phyloP scores from a whole-genome alignment of 2,113 vertebrate species.

The Elephantulus edwardii region DNA sequence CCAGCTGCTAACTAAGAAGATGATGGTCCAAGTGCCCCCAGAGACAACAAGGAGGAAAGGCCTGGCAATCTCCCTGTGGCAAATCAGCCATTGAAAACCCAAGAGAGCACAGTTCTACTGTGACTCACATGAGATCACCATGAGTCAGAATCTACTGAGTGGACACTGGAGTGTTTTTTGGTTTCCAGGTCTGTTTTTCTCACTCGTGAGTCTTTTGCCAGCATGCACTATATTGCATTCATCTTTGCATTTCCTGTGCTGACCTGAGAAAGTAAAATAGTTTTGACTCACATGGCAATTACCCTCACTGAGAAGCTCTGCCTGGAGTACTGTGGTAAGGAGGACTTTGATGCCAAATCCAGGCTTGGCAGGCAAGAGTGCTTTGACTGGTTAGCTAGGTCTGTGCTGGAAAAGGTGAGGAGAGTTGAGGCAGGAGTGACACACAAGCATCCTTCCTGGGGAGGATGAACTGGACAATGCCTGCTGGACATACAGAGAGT shows the following conservation, averaged over 20 bases:
- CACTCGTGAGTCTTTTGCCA: not conserved
- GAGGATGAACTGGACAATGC: not conserved
- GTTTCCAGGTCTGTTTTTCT: not conserved
- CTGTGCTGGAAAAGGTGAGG: not conserved
- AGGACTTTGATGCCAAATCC: constrained; percentile 18
- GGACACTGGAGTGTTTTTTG: not conserved
- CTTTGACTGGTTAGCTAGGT: constrained; percentile 35
- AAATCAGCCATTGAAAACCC: not conserved
- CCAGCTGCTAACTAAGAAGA: too few species aligned
- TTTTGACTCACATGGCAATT: not conserved
- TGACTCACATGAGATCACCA: not conserved
- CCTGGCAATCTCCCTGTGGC: not conserved
- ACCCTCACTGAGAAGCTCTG: not conserved
- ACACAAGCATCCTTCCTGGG: not conserved
- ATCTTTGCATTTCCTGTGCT: not conserved
- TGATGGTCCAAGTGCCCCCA: not conserved
- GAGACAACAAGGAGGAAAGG: not conserved
- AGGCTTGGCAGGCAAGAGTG: not conserved
- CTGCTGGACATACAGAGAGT: not conserved
- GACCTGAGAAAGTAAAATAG: not conserved
- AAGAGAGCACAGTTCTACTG: not conserved
- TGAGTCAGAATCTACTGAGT: not conserved
- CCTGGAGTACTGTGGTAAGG: not conserved
- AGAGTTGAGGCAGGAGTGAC: not conserved
- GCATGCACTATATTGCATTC: not conserved